Evolutionary conservation across 2,113 vertebrate genomes (phyloP), one percentile per base, ranked within the genome.

Genomic region (Tyto alba): DNA sequence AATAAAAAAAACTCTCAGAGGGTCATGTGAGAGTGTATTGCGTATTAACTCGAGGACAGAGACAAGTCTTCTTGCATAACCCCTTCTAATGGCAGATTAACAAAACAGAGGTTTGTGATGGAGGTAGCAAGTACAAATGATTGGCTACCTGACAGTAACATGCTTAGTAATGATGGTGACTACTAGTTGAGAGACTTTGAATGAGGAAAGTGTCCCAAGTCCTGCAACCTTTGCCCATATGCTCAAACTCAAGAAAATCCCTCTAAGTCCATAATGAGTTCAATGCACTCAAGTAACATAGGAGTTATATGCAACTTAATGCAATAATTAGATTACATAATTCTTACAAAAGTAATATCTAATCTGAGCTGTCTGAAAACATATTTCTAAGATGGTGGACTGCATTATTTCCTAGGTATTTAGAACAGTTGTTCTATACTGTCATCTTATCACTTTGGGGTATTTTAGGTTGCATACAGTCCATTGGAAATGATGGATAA

Each of bases 171-270:
- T 5, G 55, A 25, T n/a, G 8, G 18, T 41, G 26, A 23, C 15
- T 69, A 4, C 32, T 48, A 38, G 10, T 2, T 0, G 2, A 80
- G 47, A 75, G 32, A 59, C 3, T 60, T 21, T 50, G 29, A 77
- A 83, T 19, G 11, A 81, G 53, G 47, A 34, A 73, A 67, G 4
- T 13, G 7, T 7, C 20, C 4, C 18, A 32, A 15, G 11, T 53
- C 29, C 71, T 62, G 7, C 7, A 85, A 55, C 6, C 1, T 76
- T 56, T 79, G 16, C 16, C 19, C 0, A 0, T 43, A 21, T 0
- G 1, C 13, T 53, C 53, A 79, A 87, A 41, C 10, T 60, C 17
- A 55, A 77, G 52, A 93, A 86, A 77, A 80, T 48, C 5, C 3
- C 26, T n/a, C n/a, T 55, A 53, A 27, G 2, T 20, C 50, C 29